Evolutionary conservation across 2,113 vertebrate genomes (phyloP).

Genomic region (Lepidothrix coronata): DNA sequence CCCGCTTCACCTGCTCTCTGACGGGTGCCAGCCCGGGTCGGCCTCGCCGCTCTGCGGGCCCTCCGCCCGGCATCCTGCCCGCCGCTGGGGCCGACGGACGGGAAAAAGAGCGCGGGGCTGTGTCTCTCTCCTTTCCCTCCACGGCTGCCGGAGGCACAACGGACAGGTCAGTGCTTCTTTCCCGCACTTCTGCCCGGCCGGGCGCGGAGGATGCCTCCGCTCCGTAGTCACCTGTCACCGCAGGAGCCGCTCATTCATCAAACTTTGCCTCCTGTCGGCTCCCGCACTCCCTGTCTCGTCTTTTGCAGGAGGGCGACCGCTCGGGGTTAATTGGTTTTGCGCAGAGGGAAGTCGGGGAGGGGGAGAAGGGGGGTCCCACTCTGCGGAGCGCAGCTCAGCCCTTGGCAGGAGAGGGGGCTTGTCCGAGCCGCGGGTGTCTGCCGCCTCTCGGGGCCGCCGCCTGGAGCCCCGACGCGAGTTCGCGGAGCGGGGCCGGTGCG

Average conservation of each 20-base stretch:
- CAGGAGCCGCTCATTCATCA: constrained; percentile 30
- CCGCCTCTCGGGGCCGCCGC: neutral
- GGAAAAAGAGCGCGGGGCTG: neutral
- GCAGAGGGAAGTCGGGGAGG: neutral
- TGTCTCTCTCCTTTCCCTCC: neutral
- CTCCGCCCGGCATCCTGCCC: neutral
- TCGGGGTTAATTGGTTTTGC: neutral
- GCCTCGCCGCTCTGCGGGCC: constrained; percentile 9
- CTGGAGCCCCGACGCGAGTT: neutral
- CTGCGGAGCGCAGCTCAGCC: neutral
- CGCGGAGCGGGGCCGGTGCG: neutral
- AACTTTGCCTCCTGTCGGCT: constrained; percentile 63
- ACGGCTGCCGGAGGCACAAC: neutral
- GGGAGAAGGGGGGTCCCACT: neutral
- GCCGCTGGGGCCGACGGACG: neutral
- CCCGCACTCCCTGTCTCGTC: neutral
- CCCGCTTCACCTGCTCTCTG: constrained; percentile 30
- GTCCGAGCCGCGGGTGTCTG: neutral
- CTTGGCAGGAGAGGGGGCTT: neutral
- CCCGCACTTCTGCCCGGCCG: neutral
- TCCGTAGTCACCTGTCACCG: neutral
- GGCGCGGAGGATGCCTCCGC: neutral
- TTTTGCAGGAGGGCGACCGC: neutral
- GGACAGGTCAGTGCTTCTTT: constrained; percentile 65
- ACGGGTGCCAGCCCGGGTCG: neutral